phyloP scores from a whole-genome alignment of 2,888 invertebrate species.

The Andrena camellia region DNA sequence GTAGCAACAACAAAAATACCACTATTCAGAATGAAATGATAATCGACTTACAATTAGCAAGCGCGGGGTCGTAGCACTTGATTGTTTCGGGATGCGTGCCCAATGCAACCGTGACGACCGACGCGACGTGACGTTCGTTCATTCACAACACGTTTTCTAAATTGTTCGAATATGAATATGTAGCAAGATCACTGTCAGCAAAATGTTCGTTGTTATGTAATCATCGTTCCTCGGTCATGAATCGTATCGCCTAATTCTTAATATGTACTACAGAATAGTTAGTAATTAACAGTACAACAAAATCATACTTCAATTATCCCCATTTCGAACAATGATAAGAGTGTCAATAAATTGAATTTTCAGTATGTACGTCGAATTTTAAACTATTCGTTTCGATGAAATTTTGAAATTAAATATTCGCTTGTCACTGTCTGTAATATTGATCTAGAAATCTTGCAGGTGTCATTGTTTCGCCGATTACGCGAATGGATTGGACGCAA shows the following conservation, averaged over 20 bases:
- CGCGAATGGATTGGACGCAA: not conserved
- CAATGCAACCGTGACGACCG: slow-evolving; percentile 61
- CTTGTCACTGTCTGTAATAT: too few relatives aligned
- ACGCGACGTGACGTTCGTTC: slow-evolving; percentile 37
- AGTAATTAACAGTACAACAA: too few relatives aligned
- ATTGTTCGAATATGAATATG: slow-evolving; percentile 40
- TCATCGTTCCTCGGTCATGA: not conserved
- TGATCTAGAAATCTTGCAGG: not conserved
- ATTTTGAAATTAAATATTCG: too few relatives aligned
- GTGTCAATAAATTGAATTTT: too few relatives aligned
- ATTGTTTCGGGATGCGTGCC: slow-evolving; percentile 66
- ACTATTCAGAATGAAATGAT: slow-evolving; percentile 71
- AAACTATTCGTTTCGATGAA: too few relatives aligned
- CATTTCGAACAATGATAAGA: too few relatives aligned
- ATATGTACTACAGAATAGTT: too few relatives aligned
- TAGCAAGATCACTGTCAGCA: slow-evolving; percentile 14
- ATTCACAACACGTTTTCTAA: slow-evolving; percentile 45
- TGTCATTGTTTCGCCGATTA: not conserved
- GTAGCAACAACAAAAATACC: slow-evolving; percentile 58
- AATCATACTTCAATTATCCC: not conserved
- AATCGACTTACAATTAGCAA: slow-evolving; percentile 63
- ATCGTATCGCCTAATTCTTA: too few relatives aligned
- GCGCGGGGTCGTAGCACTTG: slow-evolving; percentile 30
- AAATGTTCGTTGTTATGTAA: slow-evolving; percentile 16
- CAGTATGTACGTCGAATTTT: too few relatives aligned